Conservation (phyloP, 2,113 vertebrate genomes). For the Sturnira hondurensis region DNA sequence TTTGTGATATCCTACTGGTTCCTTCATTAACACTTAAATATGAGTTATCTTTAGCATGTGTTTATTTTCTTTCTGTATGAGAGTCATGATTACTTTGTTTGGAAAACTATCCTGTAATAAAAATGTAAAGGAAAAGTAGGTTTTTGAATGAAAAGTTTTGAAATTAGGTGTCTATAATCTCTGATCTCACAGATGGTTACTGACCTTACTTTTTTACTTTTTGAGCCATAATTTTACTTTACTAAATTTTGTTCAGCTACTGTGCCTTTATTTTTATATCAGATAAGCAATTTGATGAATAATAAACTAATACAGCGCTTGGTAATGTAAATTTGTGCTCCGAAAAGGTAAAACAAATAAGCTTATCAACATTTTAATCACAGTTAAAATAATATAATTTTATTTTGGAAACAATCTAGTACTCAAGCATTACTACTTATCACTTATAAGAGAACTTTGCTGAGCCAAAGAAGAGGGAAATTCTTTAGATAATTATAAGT, state of each 20-base stretch:
- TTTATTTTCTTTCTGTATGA: background rate
- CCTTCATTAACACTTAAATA: background rate
- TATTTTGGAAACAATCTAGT: background rate
- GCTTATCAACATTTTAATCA: background rate
- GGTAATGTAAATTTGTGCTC: background rate
- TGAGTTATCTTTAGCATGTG: background rate
- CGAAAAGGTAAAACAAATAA: background rate
- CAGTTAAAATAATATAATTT: background rate
- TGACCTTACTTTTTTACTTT: background rate
- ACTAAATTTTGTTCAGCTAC: background rate
- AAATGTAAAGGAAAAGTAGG: background rate
- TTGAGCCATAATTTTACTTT: background rate
- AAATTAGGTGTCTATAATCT: background rate
- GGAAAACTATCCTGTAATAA: background rate
- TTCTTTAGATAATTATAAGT: background rate
- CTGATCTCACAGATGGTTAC: background rate
- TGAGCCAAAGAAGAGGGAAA: background rate
- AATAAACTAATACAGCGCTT: background rate
- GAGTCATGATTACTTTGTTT: background rate
- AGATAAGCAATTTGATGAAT: background rate
- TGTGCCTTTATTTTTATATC: background rate
- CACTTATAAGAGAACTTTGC: constrained; percentile 17
- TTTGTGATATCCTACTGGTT: background rate
- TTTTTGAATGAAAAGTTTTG: constrained; percentile 6
- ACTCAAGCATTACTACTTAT: background rate